Conservation (phyloP, 1,140 invertebrate genomes). For the Cotesia glomerata region DNA sequence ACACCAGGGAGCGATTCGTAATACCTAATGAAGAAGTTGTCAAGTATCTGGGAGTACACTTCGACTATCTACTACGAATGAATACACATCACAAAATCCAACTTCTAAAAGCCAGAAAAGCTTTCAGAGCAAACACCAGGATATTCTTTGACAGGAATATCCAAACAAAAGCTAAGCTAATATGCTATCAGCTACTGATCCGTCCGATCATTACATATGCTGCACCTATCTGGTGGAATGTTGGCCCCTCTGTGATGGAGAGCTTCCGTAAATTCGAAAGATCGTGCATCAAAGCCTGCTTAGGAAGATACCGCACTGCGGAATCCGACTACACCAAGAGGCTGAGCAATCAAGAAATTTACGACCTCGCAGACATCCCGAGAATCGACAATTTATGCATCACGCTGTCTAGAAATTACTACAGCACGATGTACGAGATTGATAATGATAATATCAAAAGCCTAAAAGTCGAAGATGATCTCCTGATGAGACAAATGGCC, state of each 20-base stretch:
- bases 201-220: slow-evolving; percentile 31
- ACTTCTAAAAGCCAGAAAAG: not conserved
- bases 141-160: slow-evolving; percentile 32
- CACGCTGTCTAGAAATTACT: too few relatives aligned
- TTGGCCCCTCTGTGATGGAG: not conserved
- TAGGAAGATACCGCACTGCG: not conserved
- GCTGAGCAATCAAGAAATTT: not conserved
- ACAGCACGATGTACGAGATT: too few relatives aligned
- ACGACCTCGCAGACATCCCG: not conserved
- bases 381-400: not conserved
- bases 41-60: slow-evolving; percentile 7
- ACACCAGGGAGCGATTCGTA: not conserved
- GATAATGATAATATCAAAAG: too few relatives aligned
- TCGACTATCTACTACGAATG: slow-evolving; percentile 11
- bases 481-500: not conserved
- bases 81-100: slow-evolving; percentile 9
- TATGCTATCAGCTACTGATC: slow-evolving; percentile 31
- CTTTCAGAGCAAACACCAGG: not conserved
- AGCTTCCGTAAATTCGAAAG: slow-evolving; percentile 20
- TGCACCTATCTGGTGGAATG: slow-evolving; percentile 23
- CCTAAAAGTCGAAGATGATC: too few relatives aligned
- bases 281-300: not conserved
- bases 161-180: slow-evolving; percentile 18
- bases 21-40: not conserved
- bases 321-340: too few relatives aligned